These are phyloP conservation scores for Spodoptera exigua DNA, from an alignment of 2,888 invertebrate genomes.

Conservation along the genomic window DNA sequence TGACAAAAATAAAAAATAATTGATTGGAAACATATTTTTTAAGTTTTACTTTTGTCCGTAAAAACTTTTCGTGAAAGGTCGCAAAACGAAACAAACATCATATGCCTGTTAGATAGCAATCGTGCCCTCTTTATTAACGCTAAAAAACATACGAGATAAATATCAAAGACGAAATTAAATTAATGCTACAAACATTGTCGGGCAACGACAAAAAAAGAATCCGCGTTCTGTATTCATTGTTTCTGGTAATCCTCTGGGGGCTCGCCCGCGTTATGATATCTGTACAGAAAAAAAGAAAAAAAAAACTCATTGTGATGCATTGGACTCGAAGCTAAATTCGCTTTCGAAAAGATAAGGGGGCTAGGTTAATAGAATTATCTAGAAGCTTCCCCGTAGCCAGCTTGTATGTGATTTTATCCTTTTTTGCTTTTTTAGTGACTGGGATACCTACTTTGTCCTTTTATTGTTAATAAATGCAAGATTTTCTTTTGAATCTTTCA, in stretches of 20 bases:
- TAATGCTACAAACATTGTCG: slow-evolving; percentile 36
- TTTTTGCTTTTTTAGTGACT: slow-evolving; percentile 9
- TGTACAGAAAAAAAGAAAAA: slow-evolving; percentile 50
- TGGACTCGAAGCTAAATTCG: slow-evolving; percentile 48
- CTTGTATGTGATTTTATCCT: slow-evolving; percentile 15
- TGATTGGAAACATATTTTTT: background rate
- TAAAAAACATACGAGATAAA: slow-evolving; percentile 52
- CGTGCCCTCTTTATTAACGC: slow-evolving; percentile 29
- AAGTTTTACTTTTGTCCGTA: slow-evolving; percentile 11
- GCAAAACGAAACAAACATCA: slow-evolving; percentile 21
- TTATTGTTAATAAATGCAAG: slow-evolving; percentile 7
- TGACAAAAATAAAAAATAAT: slow-evolving; percentile 8
- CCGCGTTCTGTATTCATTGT: slow-evolving; percentile 70
- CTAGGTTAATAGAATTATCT: slow-evolving; percentile 52
- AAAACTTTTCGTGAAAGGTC: slow-evolving; percentile 14
- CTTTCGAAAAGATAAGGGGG: slow-evolving; percentile 42
- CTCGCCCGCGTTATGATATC: slow-evolving; percentile 63
- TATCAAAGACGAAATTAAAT: slow-evolving; percentile 57
- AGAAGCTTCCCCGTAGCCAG: slow-evolving; percentile 17
- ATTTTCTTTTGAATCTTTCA: slow-evolving; percentile 13
- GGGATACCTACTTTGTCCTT: background rate
- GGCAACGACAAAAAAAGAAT: slow-evolving; percentile 50
- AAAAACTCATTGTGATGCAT: slow-evolving; percentile 69
- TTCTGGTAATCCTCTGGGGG: slow-evolving; percentile 59
- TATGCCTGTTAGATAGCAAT: slow-evolving; percentile 33